Conservation (phyloP, 2,113 vertebrate species). For the Melanerpes aurifrons region DNA sequence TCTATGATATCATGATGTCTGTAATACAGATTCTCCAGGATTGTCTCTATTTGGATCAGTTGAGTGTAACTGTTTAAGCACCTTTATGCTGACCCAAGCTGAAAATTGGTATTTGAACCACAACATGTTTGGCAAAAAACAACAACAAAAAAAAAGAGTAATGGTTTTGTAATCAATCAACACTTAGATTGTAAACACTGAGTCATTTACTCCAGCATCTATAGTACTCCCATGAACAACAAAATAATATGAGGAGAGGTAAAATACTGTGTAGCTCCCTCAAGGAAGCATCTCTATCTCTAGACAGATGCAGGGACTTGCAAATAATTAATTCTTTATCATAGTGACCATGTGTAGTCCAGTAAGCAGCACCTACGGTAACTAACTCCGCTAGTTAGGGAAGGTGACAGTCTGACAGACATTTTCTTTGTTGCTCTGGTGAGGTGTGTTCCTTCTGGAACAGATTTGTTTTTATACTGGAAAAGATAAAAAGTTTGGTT, state of each 20-base stretch:
- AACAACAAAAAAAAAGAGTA: not conserved
- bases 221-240: not conserved
- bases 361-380: not conserved
- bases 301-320: not conserved
- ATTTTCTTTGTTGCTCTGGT: not conserved
- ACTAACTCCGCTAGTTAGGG: not conserved
- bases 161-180: not conserved
- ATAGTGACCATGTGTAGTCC: not conserved
- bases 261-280: not conserved
- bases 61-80: conserved; percentile 5
- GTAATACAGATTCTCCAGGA: not conserved
- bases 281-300: not conserved
- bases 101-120: not conserved
- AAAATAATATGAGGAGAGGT: not conserved
- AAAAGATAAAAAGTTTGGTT: not conserved
- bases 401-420: not conserved
- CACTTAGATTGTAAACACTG: not conserved
- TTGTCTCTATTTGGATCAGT: conserved; percentile 30
- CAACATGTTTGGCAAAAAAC: not conserved
- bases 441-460: not conserved
- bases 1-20: not conserved
- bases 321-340: not conserved
- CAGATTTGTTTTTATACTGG: not conserved
- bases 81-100: not conserved
- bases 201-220: not conserved